Base-by-base conservation (phyloP, 2,113 vertebrate species). In the Rhinichthys klamathensis region DNA sequence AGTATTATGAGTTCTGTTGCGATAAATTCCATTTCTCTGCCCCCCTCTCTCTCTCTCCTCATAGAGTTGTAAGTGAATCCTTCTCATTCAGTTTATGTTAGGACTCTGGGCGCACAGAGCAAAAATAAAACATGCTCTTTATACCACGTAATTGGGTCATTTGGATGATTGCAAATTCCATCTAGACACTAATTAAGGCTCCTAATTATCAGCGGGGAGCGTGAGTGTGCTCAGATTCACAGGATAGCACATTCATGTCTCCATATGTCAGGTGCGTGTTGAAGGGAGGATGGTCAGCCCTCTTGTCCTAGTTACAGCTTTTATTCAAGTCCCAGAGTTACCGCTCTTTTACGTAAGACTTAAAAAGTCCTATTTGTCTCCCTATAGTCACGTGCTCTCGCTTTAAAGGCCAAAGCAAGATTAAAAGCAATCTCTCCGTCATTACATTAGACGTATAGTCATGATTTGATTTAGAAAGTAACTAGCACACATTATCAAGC, bases 81-180 rank as follows among this genome's bases (percentile, higher is more conserved):
- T 70, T 75, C 73, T 54, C 13, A 76, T 76, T 51, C 11, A 76
- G 12, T 46, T 44, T 46, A 23, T 2, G 38, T 32, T 46, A 35
- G n/a, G 16, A 65, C 81, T 86, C 84, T 83, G 65, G 80, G 49
- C 56, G 2, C 46, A 75, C 2, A 51, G 32, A 60, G 35, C 54
- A 79, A 79, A 81, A 81, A 67, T 81, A 49, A 49, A 67, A 81
- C 79, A 81, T 81, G 79, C 79, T 81, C 60, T 81, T 81, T 49
- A 67, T 81, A 67, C 69, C 8, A 60, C 10, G n/a, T 83, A 83
- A 83, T 25, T 83, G 82, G 82, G 35, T 83, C 82, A 83, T 83
- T 83, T 83, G 51, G 69, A 83, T 44, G 69, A 83, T 60, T 73
- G 51, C 69, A 74, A 83, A 83, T 74, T 83, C 82, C 69, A 72